phyloP scores from a whole-genome alignment of 2,113 vertebrate genomes.

The Hippocampus zosterae region DNA sequence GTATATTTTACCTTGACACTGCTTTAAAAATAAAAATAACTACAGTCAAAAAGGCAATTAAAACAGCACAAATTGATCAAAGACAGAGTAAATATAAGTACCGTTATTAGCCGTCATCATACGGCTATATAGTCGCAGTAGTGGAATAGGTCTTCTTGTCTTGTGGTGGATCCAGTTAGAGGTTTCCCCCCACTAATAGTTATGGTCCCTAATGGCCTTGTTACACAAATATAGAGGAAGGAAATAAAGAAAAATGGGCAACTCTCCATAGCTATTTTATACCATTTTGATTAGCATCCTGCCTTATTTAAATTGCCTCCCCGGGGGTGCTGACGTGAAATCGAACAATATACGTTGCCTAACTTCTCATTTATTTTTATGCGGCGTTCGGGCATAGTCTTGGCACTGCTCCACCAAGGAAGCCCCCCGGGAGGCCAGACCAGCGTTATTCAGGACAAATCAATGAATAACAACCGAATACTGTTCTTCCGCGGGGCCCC shows the following conservation, averaged over 20 bases:
- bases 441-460: slow-evolving; percentile 62
- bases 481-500: slow-evolving; percentile 19
- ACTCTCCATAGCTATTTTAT: slow-evolving; percentile 55
- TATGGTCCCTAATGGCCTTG: slow-evolving; percentile 37
- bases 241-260: slow-evolving; percentile 34
- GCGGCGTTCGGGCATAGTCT: slow-evolving; percentile 51
- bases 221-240: slow-evolving; percentile 33
- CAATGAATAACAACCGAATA: slow-evolving; percentile 61
- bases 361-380: slow-evolving; percentile 76
- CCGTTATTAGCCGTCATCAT: slow-evolving; percentile 27
- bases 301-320: slow-evolving; percentile 72
- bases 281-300: slow-evolving; percentile 68
- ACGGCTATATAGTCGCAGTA: slow-evolving; percentile 22
- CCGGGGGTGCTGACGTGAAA: slow-evolving; percentile 64
- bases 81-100: slow-evolving; percentile 1
- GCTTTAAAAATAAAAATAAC: not conserved
- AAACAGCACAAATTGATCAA: not conserved
- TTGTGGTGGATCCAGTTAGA: slow-evolving; percentile 30
- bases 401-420: slow-evolving; percentile 55
- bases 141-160: slow-evolving; percentile 42
- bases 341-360: slow-evolving; percentile 71
- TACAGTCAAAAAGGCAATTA: not conserved
- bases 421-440: slow-evolving; percentile 51
- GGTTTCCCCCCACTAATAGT: slow-evolving; percentile 31
- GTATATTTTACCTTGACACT: not conserved